phyloP scores from a whole-genome alignment of 2,888 invertebrate genomes.

The Acrobasis suavella region DNA sequence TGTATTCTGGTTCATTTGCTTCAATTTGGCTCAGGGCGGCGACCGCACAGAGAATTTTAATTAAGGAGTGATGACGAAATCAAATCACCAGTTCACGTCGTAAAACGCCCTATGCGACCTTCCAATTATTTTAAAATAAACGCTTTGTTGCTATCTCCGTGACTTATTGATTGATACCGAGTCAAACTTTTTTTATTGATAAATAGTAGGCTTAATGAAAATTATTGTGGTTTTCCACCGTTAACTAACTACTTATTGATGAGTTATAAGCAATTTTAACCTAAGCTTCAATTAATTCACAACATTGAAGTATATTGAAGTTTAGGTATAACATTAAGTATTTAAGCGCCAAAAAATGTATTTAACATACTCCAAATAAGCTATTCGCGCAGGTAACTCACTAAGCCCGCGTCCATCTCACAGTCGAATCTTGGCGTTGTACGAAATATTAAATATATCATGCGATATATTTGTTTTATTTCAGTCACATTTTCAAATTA shows the following conservation, averaged over 20 bases:
- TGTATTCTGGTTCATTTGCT: conserved; percentile 26
- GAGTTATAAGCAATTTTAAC: too few relatives aligned
- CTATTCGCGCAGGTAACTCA: too few relatives aligned
- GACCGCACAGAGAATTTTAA: conserved; percentile 53
- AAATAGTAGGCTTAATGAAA: conserved; percentile 4
- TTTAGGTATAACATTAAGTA: too few relatives aligned
- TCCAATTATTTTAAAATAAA: conserved; percentile 33
- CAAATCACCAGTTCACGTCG: conserved; percentile 48
- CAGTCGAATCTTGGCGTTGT: too few relatives aligned
- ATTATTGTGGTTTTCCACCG: not conserved
- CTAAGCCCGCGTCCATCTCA: too few relatives aligned
- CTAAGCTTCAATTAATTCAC: too few relatives aligned
- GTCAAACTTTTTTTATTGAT: not conserved
- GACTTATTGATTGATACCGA: conserved; percentile 21
- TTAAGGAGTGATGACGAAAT: conserved; percentile 54
- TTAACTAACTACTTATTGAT: conserved; percentile 4
- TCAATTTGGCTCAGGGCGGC: conserved; percentile 41
- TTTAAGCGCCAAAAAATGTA: too few relatives aligned
- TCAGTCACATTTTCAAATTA: too few relatives aligned
- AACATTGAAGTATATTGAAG: too few relatives aligned
- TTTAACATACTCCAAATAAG: too few relatives aligned
- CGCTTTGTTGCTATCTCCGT: conserved; percentile 25
- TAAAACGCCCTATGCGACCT: conserved; percentile 39
- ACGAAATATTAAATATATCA: too few relatives aligned
- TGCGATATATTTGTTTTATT: too few relatives aligned